Base-by-base conservation (phyloP, 2,113 vertebrate species). In the Dipodomys ordii region DNA sequence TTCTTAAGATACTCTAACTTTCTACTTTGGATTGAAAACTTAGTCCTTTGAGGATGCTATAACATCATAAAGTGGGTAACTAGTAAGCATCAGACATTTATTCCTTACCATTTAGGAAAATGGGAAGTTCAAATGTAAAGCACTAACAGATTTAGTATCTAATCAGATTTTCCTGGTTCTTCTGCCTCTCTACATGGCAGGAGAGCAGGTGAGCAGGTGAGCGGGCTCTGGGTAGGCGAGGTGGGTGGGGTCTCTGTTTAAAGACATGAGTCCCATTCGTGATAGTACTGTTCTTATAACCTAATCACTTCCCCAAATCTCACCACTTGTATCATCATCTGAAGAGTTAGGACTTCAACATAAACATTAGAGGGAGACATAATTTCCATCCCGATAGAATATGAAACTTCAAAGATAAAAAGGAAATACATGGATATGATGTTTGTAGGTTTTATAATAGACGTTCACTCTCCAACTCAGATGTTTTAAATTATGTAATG, bases 21-120 rank as follows among this genome's bases (percentile, higher is more conserved):
- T 72, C 32, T 86, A 87, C 16, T 95, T 85, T 79, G 74, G 27
- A n/a, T 78, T 85, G 69, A 91, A 92, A 83, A 3, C 49, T 81
- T 76, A 20, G 9, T 83, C 25, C 16, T n/a, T 64, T 64, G 83
- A 6, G 6, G 20, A 2, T 57, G 28, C 15, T 64, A n/a, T 27
- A 13, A 53, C 5, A 88, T 57, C 3, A 53, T 57, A 20, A 1
- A 13, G n/a, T 19, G 30, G 53, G 49, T 78, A 2, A 12, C 22
- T 64, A 72, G 15, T 77, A 71, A 19, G 57, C 39, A 64, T 78
- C 3, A 49, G 4, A 77, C 49, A 65, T 25, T n/a, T 53, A 35
- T 44, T 74, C 77, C 20, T 86, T 46, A 35, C 18, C 3, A 15
- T 39, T 69, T 25, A 16, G 57, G 13, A 73, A 28, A 6, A 8